Evolutionary conservation across 2,797 vertebrate genomes (phyloP).

Genomic region (Malacoctenus gilli): DNA sequence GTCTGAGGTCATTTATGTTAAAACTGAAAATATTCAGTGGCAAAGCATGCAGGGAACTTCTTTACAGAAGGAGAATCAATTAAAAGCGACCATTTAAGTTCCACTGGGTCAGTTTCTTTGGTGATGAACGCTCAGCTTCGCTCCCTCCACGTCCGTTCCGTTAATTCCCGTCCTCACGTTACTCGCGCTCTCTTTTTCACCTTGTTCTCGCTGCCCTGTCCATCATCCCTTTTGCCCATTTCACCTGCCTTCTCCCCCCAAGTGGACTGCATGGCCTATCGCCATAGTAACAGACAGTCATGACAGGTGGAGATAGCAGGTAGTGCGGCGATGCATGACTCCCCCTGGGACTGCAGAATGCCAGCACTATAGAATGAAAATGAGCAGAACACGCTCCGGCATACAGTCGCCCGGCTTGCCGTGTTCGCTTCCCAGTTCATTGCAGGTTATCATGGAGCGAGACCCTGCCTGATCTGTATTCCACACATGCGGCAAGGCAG

Average conservation of each 20-base stretch:
- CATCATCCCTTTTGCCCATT: constrained; percentile 29
- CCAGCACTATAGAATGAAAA: constrained; percentile 69
- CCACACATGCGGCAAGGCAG: constrained; percentile 38
- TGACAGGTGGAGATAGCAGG: constrained; percentile 83
- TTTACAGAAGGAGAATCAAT: too few relatives aligned
- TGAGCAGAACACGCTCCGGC: constrained; percentile 46
- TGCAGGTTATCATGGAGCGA: constrained; percentile 13
- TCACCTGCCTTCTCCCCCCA: constrained; percentile 19
- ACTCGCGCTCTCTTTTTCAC: constrained; percentile 28
- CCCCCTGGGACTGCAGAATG: constrained; percentile 67
- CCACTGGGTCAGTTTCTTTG: background rate
- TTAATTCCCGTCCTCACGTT: constrained; percentile 12
- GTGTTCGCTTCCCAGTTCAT: background rate
- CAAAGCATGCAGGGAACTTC: too few relatives aligned
- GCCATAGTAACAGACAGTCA: constrained; percentile 84
- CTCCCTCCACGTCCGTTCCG: too few relatives aligned
- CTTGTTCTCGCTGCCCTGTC: constrained; percentile 29
- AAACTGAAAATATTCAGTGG: too few relatives aligned
- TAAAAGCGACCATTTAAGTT: too few relatives aligned
- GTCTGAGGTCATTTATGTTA: too few relatives aligned
- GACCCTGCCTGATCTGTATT: constrained; percentile 33
- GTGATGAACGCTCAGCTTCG: too few relatives aligned
- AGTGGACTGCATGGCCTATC: constrained; percentile 73
- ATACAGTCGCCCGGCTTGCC: constrained; percentile 12
- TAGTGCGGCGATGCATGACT: constrained; percentile 75